Evolutionary conservation across 2,888 invertebrate genomes (phyloP).

Genomic region (Chydorus sphaericus): DNA sequence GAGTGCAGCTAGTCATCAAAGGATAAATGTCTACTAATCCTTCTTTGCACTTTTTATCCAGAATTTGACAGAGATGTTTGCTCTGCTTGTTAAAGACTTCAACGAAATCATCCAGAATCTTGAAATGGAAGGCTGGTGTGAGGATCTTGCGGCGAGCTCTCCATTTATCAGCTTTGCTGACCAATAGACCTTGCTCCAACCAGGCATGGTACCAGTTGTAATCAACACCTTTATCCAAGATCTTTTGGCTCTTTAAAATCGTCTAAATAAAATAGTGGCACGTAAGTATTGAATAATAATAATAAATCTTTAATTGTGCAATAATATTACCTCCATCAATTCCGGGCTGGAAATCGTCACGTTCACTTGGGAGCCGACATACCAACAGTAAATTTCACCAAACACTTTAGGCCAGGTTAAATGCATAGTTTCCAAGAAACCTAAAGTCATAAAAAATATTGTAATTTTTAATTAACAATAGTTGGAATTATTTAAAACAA

Average conservation of each 20-base stretch:
- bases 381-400: background rate
- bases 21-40: slow-evolving; percentile 25
- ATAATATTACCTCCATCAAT: background rate
- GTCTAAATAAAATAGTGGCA: background rate
- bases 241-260: background rate
- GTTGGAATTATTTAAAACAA: background rate
- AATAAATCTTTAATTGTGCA: background rate
- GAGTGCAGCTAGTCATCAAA: slow-evolving; percentile 26
- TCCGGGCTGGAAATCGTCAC: background rate
- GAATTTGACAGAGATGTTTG: slow-evolving; percentile 24
- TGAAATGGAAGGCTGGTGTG: slow-evolving; percentile 35
- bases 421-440: background rate
- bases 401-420: background rate
- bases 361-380: background rate
- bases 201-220: background rate
- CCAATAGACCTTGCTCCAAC: background rate
- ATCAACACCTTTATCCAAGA: background rate
- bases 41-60: slow-evolving; percentile 19
- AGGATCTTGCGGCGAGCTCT: slow-evolving; percentile 28
- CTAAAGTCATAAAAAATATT: background rate
- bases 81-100: slow-evolving; percentile 31
- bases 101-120: slow-evolving; percentile 32
- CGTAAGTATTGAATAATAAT: background rate
- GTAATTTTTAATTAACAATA: background rate
- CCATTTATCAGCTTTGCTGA: slow-evolving; percentile 26